Base-by-base conservation (phyloP, 2,113 vertebrate genomes). In the Pogonocichla stellata region DNA sequence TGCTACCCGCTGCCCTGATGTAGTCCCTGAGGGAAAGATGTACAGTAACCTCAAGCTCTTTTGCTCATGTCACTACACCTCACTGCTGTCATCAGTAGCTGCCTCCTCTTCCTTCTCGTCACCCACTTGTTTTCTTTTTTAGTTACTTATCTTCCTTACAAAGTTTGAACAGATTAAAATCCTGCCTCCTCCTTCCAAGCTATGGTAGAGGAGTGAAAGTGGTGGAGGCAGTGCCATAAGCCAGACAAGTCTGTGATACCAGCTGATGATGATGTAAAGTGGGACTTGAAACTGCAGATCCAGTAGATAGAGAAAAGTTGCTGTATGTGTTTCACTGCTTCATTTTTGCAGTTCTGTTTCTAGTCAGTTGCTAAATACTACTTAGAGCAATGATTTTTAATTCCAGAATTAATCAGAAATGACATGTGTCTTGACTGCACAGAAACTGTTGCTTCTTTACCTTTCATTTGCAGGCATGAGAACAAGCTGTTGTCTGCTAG, bases 201-300 rank as follows among this genome's bases (percentile, higher is more conserved):
- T 13, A 29, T 72, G 48, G 14, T 42, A 8, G 2, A 8, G 5
- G 12, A 6, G 9, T 13, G 8, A 70, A 38, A 61, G 33, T 9
- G 17, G 10, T 38, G 33, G 56, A 62, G 66, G 20, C 7, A 13
- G 14, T 67, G 38, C 42, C 1, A 0, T 2, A 0, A 78, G 22
- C 33, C 4, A 5, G 19, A 20, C 8, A 4, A 65, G 19, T 38
- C 51, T 42, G 26, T 64, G 58, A 8, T 57, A 53, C 5, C 22
- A 0, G 0, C 0, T 51, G 65, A 6, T 82, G 71, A 12, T 71
- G 42, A 2, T 58, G 24, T 43, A 36, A 50, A 53, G 22, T 0
- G 1, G 12, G n/a, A 28, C 69, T 20, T 42, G 31, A 57, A 89
- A 62, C 42, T 77, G 28, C 6, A 6, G 12, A 18, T 65, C 17